Evolutionary conservation across 2,797 vertebrate species (phyloP).

Genomic region (Hybognathus amarus): DNA sequence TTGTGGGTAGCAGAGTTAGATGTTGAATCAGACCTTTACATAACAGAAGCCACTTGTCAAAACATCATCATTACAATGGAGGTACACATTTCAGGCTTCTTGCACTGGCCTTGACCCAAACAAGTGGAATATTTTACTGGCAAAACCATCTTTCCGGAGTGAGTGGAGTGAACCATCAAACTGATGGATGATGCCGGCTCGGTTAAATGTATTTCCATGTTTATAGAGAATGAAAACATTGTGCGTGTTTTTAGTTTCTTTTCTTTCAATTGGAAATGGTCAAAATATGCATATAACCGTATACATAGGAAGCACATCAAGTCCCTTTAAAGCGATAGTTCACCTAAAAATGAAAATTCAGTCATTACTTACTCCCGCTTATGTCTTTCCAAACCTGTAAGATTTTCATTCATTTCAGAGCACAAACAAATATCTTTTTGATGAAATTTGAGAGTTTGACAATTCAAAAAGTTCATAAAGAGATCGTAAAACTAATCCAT

Average conservation of each 20-base stretch:
- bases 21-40: conserved; percentile 46
- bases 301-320: neutral
- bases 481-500: no score
- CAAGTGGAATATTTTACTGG: conserved; percentile 37
- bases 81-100: conserved; percentile 42
- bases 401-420: no score
- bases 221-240: conserved; percentile 33
- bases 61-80: conserved; percentile 47
- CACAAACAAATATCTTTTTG: no score
- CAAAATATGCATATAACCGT: neutral
- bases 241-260: neutral
- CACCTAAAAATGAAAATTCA: no score
- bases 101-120: conserved; percentile 27
- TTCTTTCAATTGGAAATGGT: conserved; percentile 12
- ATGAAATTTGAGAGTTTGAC: no score
- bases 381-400: no score
- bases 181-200: conserved; percentile 6
- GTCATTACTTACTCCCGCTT: no score
- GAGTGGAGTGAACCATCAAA: conserved; percentile 23
- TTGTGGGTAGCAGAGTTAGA: conserved; percentile 5
- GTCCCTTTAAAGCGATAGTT: no score
- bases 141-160: conserved; percentile 27
- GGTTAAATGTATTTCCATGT: conserved; percentile 44
- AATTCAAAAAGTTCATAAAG: no score
- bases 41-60: conserved; percentile 52